Conservation (phyloP, 2,888 invertebrate species). For the Orchesellides sinensis region DNA sequence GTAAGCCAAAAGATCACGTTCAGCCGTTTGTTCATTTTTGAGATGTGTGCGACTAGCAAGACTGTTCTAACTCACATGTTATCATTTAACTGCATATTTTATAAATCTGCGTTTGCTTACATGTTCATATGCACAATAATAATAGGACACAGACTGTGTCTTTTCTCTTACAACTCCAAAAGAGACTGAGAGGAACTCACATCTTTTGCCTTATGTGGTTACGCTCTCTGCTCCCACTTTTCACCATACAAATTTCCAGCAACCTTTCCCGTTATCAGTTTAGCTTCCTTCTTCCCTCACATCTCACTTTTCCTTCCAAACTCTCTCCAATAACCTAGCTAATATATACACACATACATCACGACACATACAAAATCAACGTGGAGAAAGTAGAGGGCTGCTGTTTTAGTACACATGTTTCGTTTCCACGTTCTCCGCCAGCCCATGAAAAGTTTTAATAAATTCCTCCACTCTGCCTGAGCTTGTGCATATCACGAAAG, state of each 20-base stretch:
- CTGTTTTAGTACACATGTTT: slow-evolving; percentile 28
- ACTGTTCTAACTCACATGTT: no score
- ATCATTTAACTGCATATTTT: no score
- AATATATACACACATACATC: not conserved
- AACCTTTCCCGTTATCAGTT: slow-evolving; percentile 1
- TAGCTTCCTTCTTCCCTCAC: not conserved
- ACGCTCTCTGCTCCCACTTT: not conserved
- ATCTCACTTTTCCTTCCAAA: not conserved
- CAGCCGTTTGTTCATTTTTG: slow-evolving; percentile 26
- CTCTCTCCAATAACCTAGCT: no score
- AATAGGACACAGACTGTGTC: no score
- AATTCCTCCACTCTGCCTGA: not conserved
- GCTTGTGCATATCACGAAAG: not conserved
- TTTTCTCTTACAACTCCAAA: no score
- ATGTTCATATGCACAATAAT: no score
- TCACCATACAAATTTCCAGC: not conserved
- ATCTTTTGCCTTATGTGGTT: not conserved
- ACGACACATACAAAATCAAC: not conserved
- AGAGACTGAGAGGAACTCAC: not conserved
- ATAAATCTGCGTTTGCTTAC: no score
- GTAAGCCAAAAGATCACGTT: slow-evolving; percentile 48
- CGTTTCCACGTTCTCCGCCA: slow-evolving; percentile 26
- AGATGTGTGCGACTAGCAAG: slow-evolving; percentile 14
- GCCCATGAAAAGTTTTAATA: slow-evolving; percentile 25
- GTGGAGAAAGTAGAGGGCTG: not conserved